Evolutionary conservation across 2,797 vertebrate species (phyloP), one percentile per base, ranked within the genome.

Genomic region (Gymnoscopelus microlampas): DNA sequence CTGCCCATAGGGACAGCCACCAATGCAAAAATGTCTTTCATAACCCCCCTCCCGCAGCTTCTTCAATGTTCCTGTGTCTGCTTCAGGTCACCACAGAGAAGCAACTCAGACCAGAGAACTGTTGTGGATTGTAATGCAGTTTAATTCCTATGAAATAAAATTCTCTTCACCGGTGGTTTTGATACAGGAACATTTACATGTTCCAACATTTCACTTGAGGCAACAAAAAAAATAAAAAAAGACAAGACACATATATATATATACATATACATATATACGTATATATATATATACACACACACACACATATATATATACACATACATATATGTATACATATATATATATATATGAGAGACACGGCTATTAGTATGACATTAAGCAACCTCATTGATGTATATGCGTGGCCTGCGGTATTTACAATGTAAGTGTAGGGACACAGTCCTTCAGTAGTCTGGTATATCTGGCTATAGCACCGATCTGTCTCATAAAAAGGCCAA

Each of bases 371-470:
- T 59, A 53, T 53, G 60, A 82, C 77, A 85, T 86, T 80, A 79
- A 88, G 68, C 86, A 79, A 87, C 78, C 23, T 68, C 62, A 80
- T 74, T 85, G 81, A 85, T 80, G 85, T 79, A 87, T 79, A 87
- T 68, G 78, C 78, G 74, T 80, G 81, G 83, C 80, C 73, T 78
- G 78, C 66, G 55, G 71, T 92, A 91, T 91, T 68, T 92, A 92
- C 89, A 92, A 56, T 64, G 77, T 59, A 76, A 70, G 75, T 74
- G 70, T 73, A 35, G 65, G 60, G 72, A 85, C 71, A 61, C 14
- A 75, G 71, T 75, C 62, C 54, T 77, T 92, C 91, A 93, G 91
- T 91, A 91, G 91, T 92, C 82, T 70, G 63, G 69, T 72, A 73
- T 82, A 63, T 85, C 60, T 76, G 60, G 35, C 39, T 44, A 6